Conservation (phyloP, 2,797 vertebrate species). For the Pipistrellus nathusii region DNA sequence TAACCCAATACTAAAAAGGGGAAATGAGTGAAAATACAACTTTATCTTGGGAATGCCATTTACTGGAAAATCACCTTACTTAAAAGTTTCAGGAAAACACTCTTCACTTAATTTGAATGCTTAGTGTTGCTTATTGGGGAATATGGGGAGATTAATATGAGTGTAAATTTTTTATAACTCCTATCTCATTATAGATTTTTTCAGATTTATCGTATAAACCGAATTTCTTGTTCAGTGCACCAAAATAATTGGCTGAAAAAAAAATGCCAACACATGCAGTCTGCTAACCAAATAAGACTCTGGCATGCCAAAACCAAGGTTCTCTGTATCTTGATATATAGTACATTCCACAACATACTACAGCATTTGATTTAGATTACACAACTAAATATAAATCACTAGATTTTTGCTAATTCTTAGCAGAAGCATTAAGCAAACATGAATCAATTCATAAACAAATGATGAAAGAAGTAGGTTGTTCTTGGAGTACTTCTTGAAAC, state of each 20-base stretch:
- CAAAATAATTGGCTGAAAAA: conserved; percentile 83
- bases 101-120: conserved; percentile 78
- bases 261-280: conserved; percentile 91
- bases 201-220: conserved; percentile 80
- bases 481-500: conserved; percentile 91
- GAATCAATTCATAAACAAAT: conserved; percentile 87
- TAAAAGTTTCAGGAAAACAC: conserved; percentile 79
- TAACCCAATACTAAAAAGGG: conserved; percentile 72
- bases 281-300: conserved; percentile 87
- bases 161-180: conserved; percentile 77
- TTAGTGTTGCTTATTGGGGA: conserved; percentile 74
- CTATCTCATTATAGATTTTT: conserved; percentile 76
- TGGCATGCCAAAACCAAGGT: conserved; percentile 87
- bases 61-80: conserved; percentile 82
- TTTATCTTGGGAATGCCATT: conserved; percentile 82
- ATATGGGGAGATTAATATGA: conserved; percentile 77
- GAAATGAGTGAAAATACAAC: conserved; percentile 81
- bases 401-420: conserved; percentile 86
- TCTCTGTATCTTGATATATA: conserved; percentile 85
- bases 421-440: conserved; percentile 88
- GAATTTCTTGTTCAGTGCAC: conserved; percentile 83
- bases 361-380: conserved; percentile 88
- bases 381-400: conserved; percentile 87
- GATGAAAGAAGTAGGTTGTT: conserved; percentile 82
- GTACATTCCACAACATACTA: conserved; percentile 87